Conservation (phyloP, 2,888 invertebrate genomes). For the Stenodema calcarata region DNA sequence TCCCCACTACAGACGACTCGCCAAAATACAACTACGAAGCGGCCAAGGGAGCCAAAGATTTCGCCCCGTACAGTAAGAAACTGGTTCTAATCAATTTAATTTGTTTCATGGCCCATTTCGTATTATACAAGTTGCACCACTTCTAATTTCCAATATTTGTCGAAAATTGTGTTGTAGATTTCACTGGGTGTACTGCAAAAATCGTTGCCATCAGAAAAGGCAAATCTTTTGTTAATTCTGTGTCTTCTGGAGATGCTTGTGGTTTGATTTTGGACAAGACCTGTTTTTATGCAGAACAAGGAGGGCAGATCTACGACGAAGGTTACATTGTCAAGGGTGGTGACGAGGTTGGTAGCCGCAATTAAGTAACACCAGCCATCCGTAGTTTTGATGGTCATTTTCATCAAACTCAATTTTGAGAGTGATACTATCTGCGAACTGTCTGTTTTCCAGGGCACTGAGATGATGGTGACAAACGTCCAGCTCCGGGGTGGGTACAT, state of each 20-base stretch:
- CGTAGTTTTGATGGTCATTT: not conserved
- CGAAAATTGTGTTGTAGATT: conserved; percentile 63
- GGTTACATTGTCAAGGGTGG: conserved; percentile 84
- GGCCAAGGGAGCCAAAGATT: conserved; percentile 63
- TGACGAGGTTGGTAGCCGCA: conserved; percentile 69
- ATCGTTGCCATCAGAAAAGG: conserved; percentile 82
- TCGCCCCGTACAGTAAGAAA: conserved; percentile 50
- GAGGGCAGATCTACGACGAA: conserved; percentile 97
- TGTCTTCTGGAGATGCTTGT: conserved; percentile 85
- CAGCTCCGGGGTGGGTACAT: conserved; percentile 96
- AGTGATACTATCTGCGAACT: not conserved
- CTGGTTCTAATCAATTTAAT: not conserved
- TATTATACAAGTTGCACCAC: not conserved
- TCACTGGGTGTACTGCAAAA: conserved; percentile 74
- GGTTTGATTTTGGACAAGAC: conserved; percentile 91
- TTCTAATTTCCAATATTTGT: not conserved
- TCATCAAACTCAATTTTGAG: not conserved
- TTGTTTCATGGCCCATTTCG: not conserved
- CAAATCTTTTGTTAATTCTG: conserved; percentile 84
- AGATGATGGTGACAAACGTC: conserved; percentile 85
- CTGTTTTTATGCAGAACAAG: conserved; percentile 98
- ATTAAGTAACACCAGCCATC: not conserved
- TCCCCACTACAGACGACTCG: conserved; percentile 87
- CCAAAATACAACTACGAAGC: conserved; percentile 87
- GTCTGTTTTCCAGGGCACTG: conserved; percentile 67